phyloP scores from a whole-genome alignment of 2,113 vertebrate genomes.

The Corythornis madagascariensis region DNA sequence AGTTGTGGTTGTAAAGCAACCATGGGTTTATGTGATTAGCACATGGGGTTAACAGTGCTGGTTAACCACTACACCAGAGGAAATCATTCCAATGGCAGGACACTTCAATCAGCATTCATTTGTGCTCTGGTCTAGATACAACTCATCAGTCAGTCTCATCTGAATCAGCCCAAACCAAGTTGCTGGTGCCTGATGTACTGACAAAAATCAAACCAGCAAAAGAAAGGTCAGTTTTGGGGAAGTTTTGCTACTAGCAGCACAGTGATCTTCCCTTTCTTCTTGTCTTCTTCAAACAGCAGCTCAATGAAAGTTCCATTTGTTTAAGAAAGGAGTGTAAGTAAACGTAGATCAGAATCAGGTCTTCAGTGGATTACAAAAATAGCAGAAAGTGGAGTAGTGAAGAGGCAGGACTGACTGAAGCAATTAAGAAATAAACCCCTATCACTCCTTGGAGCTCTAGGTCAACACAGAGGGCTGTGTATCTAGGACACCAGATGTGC shows the following conservation, averaged over 20 bases:
- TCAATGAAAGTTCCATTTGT: not conserved
- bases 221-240: not conserved
- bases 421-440: not conserved
- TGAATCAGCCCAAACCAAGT: not conserved
- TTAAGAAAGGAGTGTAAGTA: not conserved
- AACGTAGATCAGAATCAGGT: not conserved
- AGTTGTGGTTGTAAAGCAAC: not conserved
- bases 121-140: not conserved
- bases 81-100: not conserved
- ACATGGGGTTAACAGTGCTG: not conserved
- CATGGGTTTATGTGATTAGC: not conserved
- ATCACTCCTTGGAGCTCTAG: not conserved
- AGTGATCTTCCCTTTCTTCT: not conserved
- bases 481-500: not conserved
- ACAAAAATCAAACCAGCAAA: not conserved
- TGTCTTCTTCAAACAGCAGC: not conserved
- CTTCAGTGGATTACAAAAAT: not conserved
- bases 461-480: rapidly evolving
- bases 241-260: not conserved
- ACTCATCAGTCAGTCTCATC: not conserved
- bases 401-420: not conserved
- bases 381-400: not conserved
- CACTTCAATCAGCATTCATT: not conserved
- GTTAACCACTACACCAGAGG: constrained; percentile 21
- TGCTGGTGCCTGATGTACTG: not conserved